Evolutionary conservation across 2,113 vertebrate species (phyloP).

Genomic region (Ptilonorhynchus violaceus): DNA sequence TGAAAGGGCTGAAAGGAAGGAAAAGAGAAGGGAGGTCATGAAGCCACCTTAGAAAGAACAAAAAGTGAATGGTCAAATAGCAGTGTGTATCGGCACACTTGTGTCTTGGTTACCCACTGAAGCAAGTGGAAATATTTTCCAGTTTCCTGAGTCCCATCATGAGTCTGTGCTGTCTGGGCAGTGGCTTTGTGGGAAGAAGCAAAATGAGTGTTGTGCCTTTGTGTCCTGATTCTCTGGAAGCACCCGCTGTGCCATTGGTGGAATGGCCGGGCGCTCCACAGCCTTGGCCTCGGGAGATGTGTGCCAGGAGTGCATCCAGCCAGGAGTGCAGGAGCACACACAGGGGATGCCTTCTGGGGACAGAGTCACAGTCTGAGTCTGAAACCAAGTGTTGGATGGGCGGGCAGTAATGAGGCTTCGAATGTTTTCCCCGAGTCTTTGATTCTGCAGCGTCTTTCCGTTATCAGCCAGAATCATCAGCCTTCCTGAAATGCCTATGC

Average conservation of each 20-base stretch:
- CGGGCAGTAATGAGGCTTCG: neutral
- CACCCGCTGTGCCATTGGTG: neutral
- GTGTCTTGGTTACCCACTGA: neutral
- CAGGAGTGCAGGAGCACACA: neutral
- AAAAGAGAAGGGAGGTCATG: neutral
- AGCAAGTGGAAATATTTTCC: neutral
- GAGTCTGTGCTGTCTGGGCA: neutral
- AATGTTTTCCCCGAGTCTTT: neutral
- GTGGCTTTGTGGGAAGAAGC: neutral
- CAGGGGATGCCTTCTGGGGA: neutral
- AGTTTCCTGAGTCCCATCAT: too few relatives aligned
- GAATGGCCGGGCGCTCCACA: neutral
- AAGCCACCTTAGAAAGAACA: neutral
- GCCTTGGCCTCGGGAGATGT: neutral
- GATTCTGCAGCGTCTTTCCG: neutral
- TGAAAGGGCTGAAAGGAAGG: neutral
- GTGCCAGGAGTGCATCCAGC: too few relatives aligned
- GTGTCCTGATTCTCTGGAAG: neutral
- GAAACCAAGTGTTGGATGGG: neutral
- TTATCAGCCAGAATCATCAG: neutral
- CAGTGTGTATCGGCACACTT: accelerated
- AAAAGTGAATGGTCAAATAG: neutral
- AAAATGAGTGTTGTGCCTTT: accelerated
- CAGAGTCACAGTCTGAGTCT: neutral
- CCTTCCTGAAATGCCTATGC: neutral